A percentile compares a stretch with the other conserved stretches of the same genome.
These are phyloP conservation scores for Procapra przewalskii DNA, from an alignment of 2,113 vertebrate genomes.

Conservation along the genomic window DNA sequence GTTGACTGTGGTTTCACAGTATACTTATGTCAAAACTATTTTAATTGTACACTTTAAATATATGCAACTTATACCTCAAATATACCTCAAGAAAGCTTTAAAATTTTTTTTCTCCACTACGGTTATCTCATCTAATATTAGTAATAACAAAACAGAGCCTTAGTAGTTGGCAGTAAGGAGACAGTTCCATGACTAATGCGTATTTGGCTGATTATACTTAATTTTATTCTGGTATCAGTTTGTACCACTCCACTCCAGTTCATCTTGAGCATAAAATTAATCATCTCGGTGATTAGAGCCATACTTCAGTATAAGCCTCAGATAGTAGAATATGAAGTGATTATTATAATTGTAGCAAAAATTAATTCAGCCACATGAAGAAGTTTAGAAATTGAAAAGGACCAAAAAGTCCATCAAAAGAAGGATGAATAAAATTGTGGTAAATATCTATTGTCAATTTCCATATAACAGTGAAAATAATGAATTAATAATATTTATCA, in stretches of 20 bases:
- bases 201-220: neutral
- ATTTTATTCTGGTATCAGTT: neutral
- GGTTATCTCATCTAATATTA: neutral
- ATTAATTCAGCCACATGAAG: neutral
- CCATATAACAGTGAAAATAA: neutral
- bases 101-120: neutral
- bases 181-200: neutral
- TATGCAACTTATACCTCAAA: neutral
- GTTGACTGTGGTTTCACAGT: neutral
- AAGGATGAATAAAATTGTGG: neutral
- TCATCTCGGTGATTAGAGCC: neutral
- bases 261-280: neutral
- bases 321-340: neutral
- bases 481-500: neutral
- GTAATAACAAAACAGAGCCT: neutral
- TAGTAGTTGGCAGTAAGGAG: neutral
- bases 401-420: neutral
- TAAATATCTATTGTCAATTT: neutral
- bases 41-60: neutral
- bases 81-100: neutral
- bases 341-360: neutral
- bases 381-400: constrained; percentile 25
- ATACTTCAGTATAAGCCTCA: neutral
- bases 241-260: neutral
- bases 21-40: neutral